phyloP scores from a whole-genome alignment of 2,797 vertebrate species.

The Scleropages formosus region DNA sequence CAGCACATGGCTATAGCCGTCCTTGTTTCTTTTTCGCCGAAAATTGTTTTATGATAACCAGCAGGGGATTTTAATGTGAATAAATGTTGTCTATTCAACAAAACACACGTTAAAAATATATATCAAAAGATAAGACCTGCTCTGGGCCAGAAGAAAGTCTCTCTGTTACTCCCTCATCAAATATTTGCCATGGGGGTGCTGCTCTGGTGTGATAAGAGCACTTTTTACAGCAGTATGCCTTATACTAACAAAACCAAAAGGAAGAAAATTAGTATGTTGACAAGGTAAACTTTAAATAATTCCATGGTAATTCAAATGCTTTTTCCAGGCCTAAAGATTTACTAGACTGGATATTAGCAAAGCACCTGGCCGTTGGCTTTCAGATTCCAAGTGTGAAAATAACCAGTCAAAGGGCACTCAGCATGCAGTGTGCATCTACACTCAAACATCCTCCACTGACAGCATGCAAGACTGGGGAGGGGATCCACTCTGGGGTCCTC shows the following conservation, averaged over 20 bases:
- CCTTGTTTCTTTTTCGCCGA: not conserved
- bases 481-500: not conserved
- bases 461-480: too few species aligned
- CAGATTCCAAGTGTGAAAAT: not conserved
- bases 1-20: not conserved
- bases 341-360: too few species aligned
- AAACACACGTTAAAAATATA: not conserved
- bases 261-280: not conserved
- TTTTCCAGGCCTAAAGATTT: not conserved
- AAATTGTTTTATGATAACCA: slow-evolving; percentile 7
- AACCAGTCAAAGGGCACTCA: slow-evolving; percentile 7
- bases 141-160: not conserved
- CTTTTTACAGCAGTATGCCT: slow-evolving; percentile 24
- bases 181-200: slow-evolving; percentile 63
- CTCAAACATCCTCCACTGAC: not conserved
- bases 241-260: slow-evolving; percentile 31
- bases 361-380: too few species aligned
- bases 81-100: not conserved
- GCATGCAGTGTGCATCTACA: not conserved
- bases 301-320: not conserved
- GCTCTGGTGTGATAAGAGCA: slow-evolving; percentile 42
- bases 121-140: slow-evolving; percentile 2
- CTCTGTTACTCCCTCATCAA: slow-evolving; percentile 55
- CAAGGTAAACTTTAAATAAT: not conserved
- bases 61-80: not conserved